Percentiles rank a stretch among this genome's conserved stretches.
These are phyloP conservation scores for Bambusicola thoracicus DNA, from an alignment of 2,113 vertebrate genomes.

Conservation along the genomic window DNA sequence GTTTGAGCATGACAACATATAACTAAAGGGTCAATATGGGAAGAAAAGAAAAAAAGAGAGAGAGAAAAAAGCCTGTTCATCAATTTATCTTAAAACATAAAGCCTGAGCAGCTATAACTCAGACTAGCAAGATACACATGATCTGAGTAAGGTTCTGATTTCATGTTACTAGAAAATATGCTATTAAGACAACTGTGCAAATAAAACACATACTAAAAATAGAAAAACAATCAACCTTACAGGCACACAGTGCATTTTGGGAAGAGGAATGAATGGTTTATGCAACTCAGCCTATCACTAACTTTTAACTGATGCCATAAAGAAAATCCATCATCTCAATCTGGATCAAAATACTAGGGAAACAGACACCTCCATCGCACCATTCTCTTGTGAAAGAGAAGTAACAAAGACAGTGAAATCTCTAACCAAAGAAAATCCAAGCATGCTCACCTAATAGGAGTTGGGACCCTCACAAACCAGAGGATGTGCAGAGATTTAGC, in stretches of 20 bases:
- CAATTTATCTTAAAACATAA: neutral
- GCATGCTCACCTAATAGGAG: neutral
- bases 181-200: neutral
- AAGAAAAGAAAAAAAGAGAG: too few relatives aligned
- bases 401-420: neutral
- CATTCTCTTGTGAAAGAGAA: neutral
- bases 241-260: neutral
- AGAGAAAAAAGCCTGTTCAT: neutral
- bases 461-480: neutral
- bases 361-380: neutral
- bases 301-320: neutral
- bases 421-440: neutral
- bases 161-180: neutral
- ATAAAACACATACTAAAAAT: conserved; percentile 4
- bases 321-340: neutral
- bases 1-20: neutral
- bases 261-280: neutral
- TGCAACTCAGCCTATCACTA: neutral
- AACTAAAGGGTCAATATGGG: neutral
- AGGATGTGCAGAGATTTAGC: neutral
- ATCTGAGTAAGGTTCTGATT: neutral
- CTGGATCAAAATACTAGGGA: neutral
- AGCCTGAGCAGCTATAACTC: neutral
- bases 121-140: neutral
- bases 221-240: neutral